Evolutionary conservation across 2,113 vertebrate species (phyloP), one percentile per base, ranked within the genome.

Genomic region (Callithrix jacchus): DNA sequence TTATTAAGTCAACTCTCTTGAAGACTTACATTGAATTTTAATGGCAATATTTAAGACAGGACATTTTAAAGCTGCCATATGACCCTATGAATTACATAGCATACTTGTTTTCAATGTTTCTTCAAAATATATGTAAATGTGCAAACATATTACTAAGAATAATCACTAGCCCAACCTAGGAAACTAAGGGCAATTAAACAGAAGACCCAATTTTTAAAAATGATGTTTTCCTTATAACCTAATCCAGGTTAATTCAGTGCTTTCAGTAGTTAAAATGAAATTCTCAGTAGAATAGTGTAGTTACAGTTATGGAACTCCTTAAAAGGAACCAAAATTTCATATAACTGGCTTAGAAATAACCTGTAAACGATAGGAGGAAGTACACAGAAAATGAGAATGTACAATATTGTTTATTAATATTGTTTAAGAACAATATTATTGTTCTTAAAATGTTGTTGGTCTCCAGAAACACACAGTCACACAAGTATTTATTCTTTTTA

Each of bases 1-100:
- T 95, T 89, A 58, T 87, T 83, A 90, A 14, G 56, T 58, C 17
- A 90, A 95, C 12, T 58, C 6, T 89, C 87, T 91, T 37, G 61
- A 93, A 93, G 16, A 94, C 80, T 87, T 80, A 84, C 90, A 58
- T 80, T 90, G 25, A 94, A 80, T 94, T 95, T 85, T 93, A 91
- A 89, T 87, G n/a, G 30, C 16, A 76, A 37, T 17, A 71, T 76
- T 61, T 92, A 74, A 82, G 45, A 89, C 18, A 49, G n/a, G 27
- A 56, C 8, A 93, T 66, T 87, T 89, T 89, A 66, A 84, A 58
- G 52, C 9, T 70, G 7, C 56, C 49, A 40, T 81, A 58, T 21
- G 17, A 94, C 20, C 25, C 20, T 70, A 8, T 89, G 30, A 66
- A 58, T 54, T 87, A 86, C 70, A 45, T 27, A 89, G 10, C 1